A percentile compares a stretch with the other conserved stretches of the same genome.
Evolutionary conservation across 2,113 vertebrate species (phyloP).

Genomic region (Fregata magnificens): DNA sequence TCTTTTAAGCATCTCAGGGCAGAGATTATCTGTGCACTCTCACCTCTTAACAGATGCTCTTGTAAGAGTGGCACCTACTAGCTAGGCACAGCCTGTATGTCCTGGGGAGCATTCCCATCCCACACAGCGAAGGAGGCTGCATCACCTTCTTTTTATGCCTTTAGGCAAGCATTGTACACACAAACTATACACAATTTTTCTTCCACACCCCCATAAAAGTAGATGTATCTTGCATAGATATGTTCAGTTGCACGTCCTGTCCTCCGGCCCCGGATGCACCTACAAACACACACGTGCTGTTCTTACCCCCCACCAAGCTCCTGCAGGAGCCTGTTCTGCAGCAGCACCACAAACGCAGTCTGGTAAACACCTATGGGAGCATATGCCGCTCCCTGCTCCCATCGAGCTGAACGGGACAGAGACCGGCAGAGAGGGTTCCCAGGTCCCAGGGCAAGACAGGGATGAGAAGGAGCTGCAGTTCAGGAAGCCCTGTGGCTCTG

Average conservation of each 20-base stretch:
- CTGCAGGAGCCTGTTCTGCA: neutral
- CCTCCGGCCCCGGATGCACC: neutral
- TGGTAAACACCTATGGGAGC: neutral
- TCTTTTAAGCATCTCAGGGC: neutral
- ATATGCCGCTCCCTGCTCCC: accelerated
- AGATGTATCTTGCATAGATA: neutral
- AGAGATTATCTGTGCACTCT: neutral
- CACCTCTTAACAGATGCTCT: neutral
- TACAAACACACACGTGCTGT: neutral
- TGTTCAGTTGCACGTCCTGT: neutral
- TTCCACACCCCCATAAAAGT: neutral
- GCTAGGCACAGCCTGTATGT: neutral
- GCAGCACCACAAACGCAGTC: neutral
- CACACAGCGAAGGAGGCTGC: neutral
- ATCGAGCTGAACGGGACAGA: accelerated
- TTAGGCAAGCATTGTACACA: neutral
- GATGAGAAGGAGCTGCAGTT: neutral
- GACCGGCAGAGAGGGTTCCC: neutral
- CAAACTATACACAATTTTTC: neutral
- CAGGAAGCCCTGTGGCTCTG: neutral
- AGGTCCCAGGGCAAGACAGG: neutral
- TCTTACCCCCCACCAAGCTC: neutral
- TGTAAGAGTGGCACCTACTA: neutral
- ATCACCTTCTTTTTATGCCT: neutral
- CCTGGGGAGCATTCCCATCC: neutral